Evolutionary conservation across 1,140 invertebrate genomes (phyloP).

Genomic region (Probaryconus sp.): DNA sequence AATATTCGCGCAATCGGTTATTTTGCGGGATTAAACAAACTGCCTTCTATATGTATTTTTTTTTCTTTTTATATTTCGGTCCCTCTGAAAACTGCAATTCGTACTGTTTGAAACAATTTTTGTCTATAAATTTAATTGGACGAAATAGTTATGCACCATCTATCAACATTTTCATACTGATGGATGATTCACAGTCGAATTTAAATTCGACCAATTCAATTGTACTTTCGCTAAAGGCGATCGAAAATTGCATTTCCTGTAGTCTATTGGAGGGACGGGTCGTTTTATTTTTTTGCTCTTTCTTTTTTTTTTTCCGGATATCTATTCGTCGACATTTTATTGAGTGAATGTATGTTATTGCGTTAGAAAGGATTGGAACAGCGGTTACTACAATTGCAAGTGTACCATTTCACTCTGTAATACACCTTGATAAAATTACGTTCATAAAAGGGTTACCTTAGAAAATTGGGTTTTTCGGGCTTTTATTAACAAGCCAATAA

Average conservation of each 20-base stretch:
- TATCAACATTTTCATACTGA: constrained; percentile 24
- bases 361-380: constrained; percentile 27
- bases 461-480: neutral
- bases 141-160: constrained; percentile 26
- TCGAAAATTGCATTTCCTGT: constrained; percentile 43
- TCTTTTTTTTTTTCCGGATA: constrained; percentile 19
- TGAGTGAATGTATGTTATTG: constrained; percentile 36
- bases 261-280: constrained; percentile 23
- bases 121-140: constrained; percentile 26
- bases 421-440: constrained; percentile 8
- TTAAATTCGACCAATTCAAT: constrained; percentile 30
- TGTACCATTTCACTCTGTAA: constrained; percentile 15
- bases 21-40: too few relatives aligned
- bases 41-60: too few relatives aligned
- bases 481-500: neutral
- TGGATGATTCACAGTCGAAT: constrained; percentile 25
- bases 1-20: too few relatives aligned
- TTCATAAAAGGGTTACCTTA: constrained; percentile 7
- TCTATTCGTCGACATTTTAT: constrained; percentile 26
- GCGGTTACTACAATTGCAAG: constrained; percentile 21
- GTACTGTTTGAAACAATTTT: neutral
- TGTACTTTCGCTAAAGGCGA: constrained; percentile 23
- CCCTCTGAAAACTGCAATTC: neutral
- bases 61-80: neutral
- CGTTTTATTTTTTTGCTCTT: constrained; percentile 45